Evolutionary conservation across 2,113 vertebrate genomes (phyloP), one percentile per base, ranked within the genome.

Genomic region (Rhea americana): DNA sequence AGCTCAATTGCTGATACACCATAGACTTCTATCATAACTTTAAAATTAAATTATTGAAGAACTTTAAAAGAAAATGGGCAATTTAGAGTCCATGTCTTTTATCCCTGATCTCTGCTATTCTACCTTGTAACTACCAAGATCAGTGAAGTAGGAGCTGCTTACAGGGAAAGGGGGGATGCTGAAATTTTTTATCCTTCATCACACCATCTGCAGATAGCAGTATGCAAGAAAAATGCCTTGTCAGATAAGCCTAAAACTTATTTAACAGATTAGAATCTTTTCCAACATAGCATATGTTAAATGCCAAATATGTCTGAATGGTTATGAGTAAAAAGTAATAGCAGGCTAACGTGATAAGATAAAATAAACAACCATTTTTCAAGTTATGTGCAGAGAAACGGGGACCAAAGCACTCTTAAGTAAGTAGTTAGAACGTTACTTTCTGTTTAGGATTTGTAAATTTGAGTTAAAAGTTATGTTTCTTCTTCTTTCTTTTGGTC

Each of bases 221-320:
- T 89, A 87, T 85, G 66, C 12, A 96, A 96, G 93, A 96, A 96
- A 96, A 95, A 96, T 92, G 39, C 30, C 80, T 87, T 88, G 35
- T 91, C 82, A 93, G 93, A 93, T 96, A 95, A 96, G 45, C 25
- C 56, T 89, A 84, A 97, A 97, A 96, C 77, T 89, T 96, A 97
- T 96, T 97, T 96, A 94, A 95, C 72, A 95, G 93, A 97, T 95
- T 96, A 83, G 58, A 89, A 84, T 96, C 90, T 97, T 88, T 93
- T 90, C 35, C 47, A 91, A 62, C 85, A 72, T 88, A 81, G 74
- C 82, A 51, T 91, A 85, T 95, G 80, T 96, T 95, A 94, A 97
- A 96, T 94, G 92, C 63, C 96, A 96, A 87, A 81, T 25, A 18
- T 67, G 47, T 76, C 73, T 93, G 59, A 93, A 62, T 78, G 89